These are phyloP conservation scores for Plagodis pulveraria DNA, from an alignment of 2,888 invertebrate genomes.

Conservation along the genomic window DNA sequence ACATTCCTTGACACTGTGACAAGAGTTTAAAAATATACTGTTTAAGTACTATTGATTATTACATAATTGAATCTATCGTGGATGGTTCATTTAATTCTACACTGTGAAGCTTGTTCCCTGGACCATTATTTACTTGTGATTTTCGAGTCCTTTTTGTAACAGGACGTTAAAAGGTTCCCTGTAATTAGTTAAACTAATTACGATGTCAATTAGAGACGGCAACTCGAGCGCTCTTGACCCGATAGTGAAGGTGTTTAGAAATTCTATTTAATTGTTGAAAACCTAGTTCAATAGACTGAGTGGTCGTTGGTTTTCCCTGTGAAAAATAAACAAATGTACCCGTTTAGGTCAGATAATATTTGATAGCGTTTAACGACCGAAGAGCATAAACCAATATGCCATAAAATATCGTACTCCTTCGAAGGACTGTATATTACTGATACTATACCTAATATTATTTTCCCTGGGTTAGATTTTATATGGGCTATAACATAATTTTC, in stretches of 20 bases:
- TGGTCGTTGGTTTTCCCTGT: too few species aligned
- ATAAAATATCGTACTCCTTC: constrained; percentile 5
- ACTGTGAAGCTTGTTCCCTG: constrained; percentile 27
- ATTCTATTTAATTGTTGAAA: constrained; percentile 20
- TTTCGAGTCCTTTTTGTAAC: constrained; percentile 41
- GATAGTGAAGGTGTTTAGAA: constrained; percentile 36
- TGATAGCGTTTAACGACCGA: constrained; percentile 16
- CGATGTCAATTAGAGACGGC: constrained; percentile 50
- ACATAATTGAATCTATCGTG: neutral
- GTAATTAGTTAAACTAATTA: constrained; percentile 63
- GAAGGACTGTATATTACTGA: neutral
- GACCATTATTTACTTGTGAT: constrained; percentile 36
- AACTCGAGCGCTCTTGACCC: constrained; percentile 29
- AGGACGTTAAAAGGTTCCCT: constrained; percentile 44
- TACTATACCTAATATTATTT: neutral
- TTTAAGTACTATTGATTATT: too few species aligned
- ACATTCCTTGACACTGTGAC: neutral
- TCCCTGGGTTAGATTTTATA: neutral
- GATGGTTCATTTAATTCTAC: constrained; percentile 4
- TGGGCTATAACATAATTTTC: too few species aligned
- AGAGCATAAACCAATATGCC: constrained; percentile 16
- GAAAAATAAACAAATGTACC: constrained; percentile 7
- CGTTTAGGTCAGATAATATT: constrained; percentile 9
- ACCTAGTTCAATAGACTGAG: neutral
- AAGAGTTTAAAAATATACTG: neutral